A percentile compares a stretch with the other conserved stretches of the same genome.
These are phyloP conservation scores for Thera obeliscata DNA, from an alignment of 2,888 invertebrate species.

Conservation along the genomic window DNA sequence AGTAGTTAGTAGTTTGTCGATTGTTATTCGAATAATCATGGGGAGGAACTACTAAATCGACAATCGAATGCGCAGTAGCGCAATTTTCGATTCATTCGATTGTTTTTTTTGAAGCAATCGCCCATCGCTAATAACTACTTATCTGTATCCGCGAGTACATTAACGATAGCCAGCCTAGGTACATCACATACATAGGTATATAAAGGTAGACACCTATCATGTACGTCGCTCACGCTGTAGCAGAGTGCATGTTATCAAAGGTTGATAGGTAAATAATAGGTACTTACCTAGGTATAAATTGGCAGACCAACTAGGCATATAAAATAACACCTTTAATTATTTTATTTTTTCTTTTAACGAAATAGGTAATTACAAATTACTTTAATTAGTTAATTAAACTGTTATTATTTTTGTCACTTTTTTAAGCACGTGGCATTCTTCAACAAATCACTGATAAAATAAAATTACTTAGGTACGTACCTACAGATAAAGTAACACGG, in stretches of 20 bases:
- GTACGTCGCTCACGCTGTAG: conserved; percentile 25
- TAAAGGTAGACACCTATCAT: too few relatives aligned
- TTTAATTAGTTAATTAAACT: conserved; percentile 8
- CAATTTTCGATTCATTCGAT: too few relatives aligned
- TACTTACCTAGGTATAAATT: not conserved
- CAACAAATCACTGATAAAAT: not conserved
- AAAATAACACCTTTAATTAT: not conserved
- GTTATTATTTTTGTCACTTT: not conserved
- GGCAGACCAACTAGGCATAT: not conserved
- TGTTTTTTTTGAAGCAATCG: too few relatives aligned
- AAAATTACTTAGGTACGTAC: conserved; percentile 12
- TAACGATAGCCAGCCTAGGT: not conserved
- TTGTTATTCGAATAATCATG: too few relatives aligned
- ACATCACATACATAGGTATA: not conserved
- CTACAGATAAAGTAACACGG: not conserved
- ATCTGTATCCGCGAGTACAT: too few relatives aligned
- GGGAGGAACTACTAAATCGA: too few relatives aligned
- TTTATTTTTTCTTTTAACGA: not conserved
- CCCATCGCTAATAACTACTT: too few relatives aligned
- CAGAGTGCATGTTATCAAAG: conserved; percentile 26
- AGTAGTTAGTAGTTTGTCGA: too few relatives aligned
- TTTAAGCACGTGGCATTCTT: not conserved
- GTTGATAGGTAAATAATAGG: conserved; percentile 17
- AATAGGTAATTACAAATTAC: not conserved
- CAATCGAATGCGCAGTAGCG: too few relatives aligned